Percentiles rank a stretch among this genome's conserved stretches.
Conservation (phyloP, 1,140 invertebrate species). For the Diplogasteroides magnus region DNA sequence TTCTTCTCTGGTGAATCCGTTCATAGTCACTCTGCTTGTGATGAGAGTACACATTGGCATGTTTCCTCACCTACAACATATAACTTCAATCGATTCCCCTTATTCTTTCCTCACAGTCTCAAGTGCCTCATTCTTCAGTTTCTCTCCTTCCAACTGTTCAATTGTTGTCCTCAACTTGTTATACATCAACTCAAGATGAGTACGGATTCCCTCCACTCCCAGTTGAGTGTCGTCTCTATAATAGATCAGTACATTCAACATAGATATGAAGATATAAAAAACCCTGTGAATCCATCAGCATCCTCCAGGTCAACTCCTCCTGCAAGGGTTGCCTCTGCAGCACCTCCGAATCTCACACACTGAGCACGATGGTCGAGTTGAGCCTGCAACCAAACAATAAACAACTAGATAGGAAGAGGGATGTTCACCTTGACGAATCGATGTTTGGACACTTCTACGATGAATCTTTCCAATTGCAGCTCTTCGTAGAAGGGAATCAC, state of each 20-base stretch:
- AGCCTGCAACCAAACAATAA: constrained; percentile 25
- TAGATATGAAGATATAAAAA: no score
- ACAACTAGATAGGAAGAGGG: constrained; percentile 7
- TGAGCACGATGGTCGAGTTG: constrained; percentile 46
- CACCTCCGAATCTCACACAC: constrained; percentile 45
- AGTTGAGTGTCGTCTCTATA: constrained; percentile 26
- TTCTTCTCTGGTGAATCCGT: constrained; percentile 43
- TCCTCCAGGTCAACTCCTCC: constrained; percentile 47
- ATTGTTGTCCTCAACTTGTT: constrained; percentile 35
- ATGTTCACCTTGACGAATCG: constrained; percentile 34
- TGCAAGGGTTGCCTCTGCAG: constrained; percentile 42
- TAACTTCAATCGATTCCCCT: constrained; percentile 11
- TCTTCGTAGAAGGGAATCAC: constrained; percentile 49
- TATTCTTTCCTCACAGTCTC: constrained; percentile 28
- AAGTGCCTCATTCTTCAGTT: constrained; percentile 12
- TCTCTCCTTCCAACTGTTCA: constrained; percentile 31
- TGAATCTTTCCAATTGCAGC: constrained; percentile 44
- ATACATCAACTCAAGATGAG: constrained; percentile 42
- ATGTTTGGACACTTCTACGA: constrained; percentile 49
- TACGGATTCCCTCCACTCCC: constrained; percentile 39
- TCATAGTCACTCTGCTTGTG: constrained; percentile 45
- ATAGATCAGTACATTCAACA: constrained; percentile 16
- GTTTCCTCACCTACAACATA: constrained; percentile 27
- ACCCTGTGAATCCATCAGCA: constrained; percentile 16
- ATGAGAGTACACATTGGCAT: constrained; percentile 35